Evolutionary conservation across 2,797 vertebrate species (phyloP).

Genomic region (Leptoclinus maculatus): DNA sequence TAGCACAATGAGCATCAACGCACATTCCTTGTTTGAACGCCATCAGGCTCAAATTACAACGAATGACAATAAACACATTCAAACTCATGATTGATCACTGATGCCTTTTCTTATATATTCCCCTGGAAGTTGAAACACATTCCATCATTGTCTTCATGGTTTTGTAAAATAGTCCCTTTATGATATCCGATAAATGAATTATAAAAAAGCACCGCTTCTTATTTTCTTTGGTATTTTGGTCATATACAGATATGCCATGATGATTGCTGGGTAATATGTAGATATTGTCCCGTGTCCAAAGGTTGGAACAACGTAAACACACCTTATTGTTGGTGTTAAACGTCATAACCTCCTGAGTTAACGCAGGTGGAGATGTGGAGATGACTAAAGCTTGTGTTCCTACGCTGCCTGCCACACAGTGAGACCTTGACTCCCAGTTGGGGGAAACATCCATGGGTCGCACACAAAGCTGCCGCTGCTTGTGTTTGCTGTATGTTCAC

Average conservation of each 20-base stretch:
- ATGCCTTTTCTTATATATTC: too few relatives aligned
- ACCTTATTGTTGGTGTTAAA: neutral
- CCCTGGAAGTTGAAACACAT: too few relatives aligned
- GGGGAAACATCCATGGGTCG: constrained; percentile 16
- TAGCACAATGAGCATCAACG: too few relatives aligned
- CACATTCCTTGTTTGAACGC: too few relatives aligned
- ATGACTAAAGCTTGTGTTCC: constrained; percentile 22
- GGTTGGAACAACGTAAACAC: too few relatives aligned
- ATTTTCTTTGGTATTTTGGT: neutral
- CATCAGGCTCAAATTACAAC: too few relatives aligned
- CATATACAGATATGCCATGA: neutral
- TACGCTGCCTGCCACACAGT: neutral
- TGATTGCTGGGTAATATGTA: neutral
- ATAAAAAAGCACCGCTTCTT: neutral
- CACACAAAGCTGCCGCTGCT: constrained; percentile 33
- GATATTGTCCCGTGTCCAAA: neutral
- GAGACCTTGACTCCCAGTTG: constrained; percentile 15
- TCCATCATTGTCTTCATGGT: too few relatives aligned
- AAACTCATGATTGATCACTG: too few relatives aligned
- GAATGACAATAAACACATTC: too few relatives aligned
- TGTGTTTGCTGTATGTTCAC: constrained; percentile 61
- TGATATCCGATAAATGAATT: neutral
- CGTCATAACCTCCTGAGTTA: constrained; percentile 9
- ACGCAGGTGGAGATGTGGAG: neutral
- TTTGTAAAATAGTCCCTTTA: too few relatives aligned